Conservation (phyloP, 2,113 vertebrate genomes). For the Nannospalax galili region DNA sequence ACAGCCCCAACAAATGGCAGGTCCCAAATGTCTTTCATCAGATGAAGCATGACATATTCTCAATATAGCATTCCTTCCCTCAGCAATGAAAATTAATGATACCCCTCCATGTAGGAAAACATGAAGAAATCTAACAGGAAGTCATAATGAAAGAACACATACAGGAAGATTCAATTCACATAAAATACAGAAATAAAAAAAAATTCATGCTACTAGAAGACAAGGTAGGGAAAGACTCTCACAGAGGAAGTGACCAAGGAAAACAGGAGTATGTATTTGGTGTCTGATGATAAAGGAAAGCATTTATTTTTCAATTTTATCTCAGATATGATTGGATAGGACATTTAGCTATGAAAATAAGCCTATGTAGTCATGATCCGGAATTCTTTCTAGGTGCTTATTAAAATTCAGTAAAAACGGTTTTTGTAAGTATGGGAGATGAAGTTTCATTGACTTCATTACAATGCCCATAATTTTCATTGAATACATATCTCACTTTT, state of each 20-base stretch:
- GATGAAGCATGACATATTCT: not conserved
- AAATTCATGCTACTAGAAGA: not conserved
- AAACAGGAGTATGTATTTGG: not conserved
- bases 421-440: not conserved
- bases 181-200: not conserved
- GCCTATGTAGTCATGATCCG: not conserved
- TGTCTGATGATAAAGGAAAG: not conserved
- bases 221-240: accelerated
- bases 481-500: conserved; percentile 5
- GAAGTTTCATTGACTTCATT: not conserved
- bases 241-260: no score
- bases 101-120: not conserved
- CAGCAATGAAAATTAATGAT: not conserved
- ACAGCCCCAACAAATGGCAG: not conserved
- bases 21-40: not conserved
- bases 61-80: not conserved
- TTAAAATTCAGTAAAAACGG: not conserved
- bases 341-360: not conserved
- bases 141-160: not conserved
- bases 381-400: not conserved
- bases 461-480: not conserved
- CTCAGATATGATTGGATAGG: not conserved
- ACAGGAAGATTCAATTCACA: not conserved
- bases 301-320: not conserved
- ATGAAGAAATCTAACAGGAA: not conserved